Conservation (phyloP, 1,140 invertebrate species). For the Drosophila tani region DNA sequence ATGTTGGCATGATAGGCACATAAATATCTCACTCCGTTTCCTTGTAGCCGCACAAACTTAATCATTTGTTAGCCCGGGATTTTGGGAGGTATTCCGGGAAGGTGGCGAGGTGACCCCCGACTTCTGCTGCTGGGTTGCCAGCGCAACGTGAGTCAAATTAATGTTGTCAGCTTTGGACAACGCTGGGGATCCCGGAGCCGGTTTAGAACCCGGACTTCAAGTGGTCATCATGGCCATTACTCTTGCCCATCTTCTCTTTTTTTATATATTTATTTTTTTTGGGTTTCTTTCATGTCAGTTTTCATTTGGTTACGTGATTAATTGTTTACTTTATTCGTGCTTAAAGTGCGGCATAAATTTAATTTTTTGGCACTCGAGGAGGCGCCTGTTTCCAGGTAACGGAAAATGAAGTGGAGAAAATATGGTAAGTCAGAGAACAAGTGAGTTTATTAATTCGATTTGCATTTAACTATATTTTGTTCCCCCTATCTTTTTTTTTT, state of each 20-base stretch:
- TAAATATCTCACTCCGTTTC: slow-evolving; percentile 10
- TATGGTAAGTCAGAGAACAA: slow-evolving; percentile 8
- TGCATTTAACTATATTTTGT: slow-evolving; percentile 22
- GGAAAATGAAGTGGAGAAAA: slow-evolving; percentile 14
- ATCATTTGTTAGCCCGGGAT: slow-evolving; percentile 47
- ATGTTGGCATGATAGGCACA: background rate
- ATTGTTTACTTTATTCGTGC: slow-evolving; percentile 56
- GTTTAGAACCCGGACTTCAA: slow-evolving; percentile 40
- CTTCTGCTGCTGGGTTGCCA: slow-evolving; percentile 12
- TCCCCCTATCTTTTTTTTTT: background rate
- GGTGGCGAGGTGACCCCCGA: slow-evolving; percentile 20
- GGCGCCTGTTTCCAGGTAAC: slow-evolving; percentile 21
- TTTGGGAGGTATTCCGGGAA: slow-evolving; percentile 17
- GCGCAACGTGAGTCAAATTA: slow-evolving; percentile 64
- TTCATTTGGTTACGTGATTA: slow-evolving; percentile 65
- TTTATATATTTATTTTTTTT: slow-evolving; percentile 6
- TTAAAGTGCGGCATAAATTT: slow-evolving; percentile 48
- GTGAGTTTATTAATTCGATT: slow-evolving; percentile 12
- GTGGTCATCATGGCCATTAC: slow-evolving; percentile 52
- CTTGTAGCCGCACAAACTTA: slow-evolving; percentile 35
- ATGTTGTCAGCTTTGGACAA: slow-evolving; percentile 54
- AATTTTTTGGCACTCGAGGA: slow-evolving; percentile 15
- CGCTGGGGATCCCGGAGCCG: slow-evolving; percentile 18
- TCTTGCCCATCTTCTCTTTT: slow-evolving; percentile 17
- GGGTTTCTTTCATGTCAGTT: slow-evolving; percentile 51